Conservation (phyloP, 1,140 invertebrate genomes). For the Heliconius nattereri region DNA sequence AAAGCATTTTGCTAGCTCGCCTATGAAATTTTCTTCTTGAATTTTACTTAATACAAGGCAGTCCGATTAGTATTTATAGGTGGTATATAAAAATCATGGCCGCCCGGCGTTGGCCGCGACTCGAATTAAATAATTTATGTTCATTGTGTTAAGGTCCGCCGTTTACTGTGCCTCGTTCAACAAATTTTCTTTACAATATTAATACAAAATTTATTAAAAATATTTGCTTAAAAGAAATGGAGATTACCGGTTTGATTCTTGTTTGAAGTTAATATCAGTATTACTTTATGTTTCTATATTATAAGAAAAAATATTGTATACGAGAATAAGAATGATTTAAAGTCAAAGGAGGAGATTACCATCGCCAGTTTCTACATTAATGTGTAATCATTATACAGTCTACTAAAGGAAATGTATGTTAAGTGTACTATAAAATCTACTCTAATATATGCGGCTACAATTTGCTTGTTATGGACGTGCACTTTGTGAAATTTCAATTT, state of each 20-base stretch:
- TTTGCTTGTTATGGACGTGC: not conserved
- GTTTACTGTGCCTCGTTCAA: not conserved
- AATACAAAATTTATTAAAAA: not conserved
- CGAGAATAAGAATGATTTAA: not conserved
- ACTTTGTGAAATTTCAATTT: not conserved
- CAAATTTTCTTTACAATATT: not conserved
- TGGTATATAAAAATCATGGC: slow-evolving; percentile 35
- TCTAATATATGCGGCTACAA: slow-evolving; percentile 6
- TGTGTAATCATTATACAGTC: slow-evolving; percentile 4
- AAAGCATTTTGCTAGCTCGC: not conserved
- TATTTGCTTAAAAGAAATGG: not conserved
- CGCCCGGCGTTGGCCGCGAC: slow-evolving; percentile 33
- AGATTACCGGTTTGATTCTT: not conserved
- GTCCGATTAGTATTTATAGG: slow-evolving; percentile 39
- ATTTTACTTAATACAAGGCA: slow-evolving; percentile 28
- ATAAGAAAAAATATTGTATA: not conserved
- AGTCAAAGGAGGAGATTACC: not conserved
- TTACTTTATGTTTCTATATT: not conserved
- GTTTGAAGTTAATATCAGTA: not conserved
- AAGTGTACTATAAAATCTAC: slow-evolving; percentile 11
- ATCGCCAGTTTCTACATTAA: not conserved
- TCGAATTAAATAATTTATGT: slow-evolving; percentile 42
- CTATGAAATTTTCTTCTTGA: slow-evolving; percentile 18
- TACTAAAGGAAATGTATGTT: slow-evolving; percentile 13
- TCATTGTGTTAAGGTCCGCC: slow-evolving; percentile 38